Conservation (phyloP, 2,888 invertebrate species). For the Macrophya alboannulata region DNA sequence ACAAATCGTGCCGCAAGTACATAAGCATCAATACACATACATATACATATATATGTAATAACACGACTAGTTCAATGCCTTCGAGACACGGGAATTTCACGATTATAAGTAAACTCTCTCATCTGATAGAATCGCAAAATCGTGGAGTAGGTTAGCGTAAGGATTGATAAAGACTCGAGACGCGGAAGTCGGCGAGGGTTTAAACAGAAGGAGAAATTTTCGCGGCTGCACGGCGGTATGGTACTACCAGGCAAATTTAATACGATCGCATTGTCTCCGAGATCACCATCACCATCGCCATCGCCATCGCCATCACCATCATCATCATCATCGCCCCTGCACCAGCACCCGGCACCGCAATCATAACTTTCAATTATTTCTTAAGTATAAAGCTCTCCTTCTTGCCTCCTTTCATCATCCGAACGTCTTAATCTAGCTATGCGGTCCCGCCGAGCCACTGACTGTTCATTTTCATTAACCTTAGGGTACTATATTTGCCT, state of each 20-base stretch:
- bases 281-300: conserved; percentile 19
- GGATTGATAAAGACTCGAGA: conserved; percentile 22
- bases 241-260: conserved; percentile 13
- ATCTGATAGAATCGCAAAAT: neutral
- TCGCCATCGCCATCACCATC: neutral
- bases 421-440: conserved; percentile 11
- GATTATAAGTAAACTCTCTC: neutral
- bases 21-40: neutral
- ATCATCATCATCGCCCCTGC: neutral
- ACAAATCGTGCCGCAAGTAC: conserved; percentile 8
- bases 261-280: conserved; percentile 19
- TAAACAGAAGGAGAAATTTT: neutral
- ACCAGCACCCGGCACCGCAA: neutral
- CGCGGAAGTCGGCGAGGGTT: conserved; percentile 25
- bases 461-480: conserved; percentile 37
- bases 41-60: neutral
- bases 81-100: neutral
- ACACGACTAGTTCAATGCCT: neutral
- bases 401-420: conserved; percentile 18
- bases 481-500: neutral
- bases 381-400: conserved; percentile 24
- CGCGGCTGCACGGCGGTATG: neutral
- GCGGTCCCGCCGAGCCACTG: neutral
- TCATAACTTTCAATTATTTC: conserved; percentile 45
- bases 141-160: neutral